phyloP scores from a whole-genome alignment of 2,888 invertebrate genomes.

The Apodemia duryi region DNA sequence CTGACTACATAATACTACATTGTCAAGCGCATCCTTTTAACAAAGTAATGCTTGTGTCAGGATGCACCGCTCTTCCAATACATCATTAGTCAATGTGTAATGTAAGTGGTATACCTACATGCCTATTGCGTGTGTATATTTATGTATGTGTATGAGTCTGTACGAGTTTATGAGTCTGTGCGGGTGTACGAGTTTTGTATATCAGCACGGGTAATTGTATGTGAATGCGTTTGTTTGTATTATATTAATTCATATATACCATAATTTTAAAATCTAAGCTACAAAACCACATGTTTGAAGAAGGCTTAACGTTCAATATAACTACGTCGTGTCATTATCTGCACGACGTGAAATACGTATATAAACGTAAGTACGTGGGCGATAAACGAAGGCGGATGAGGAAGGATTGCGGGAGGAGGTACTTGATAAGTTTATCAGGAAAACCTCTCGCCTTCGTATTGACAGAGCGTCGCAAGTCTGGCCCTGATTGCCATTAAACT shows the following conservation, averaged over 20 bases:
- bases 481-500: slow-evolving; percentile 74
- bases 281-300: not conserved
- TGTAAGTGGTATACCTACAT: too few relatives aligned
- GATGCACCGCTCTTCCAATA: too few relatives aligned
- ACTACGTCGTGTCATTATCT: slow-evolving; percentile 7
- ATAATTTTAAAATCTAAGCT: not conserved
- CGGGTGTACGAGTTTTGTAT: too few relatives aligned
- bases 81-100: too few relatives aligned
- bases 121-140: too few relatives aligned
- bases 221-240: too few relatives aligned
- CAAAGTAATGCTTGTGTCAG: too few relatives aligned
- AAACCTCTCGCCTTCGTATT: slow-evolving; percentile 76
- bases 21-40: too few relatives aligned
- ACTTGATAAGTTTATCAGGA: slow-evolving; percentile 76
- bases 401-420: slow-evolving; percentile 37
- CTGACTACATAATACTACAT: too few relatives aligned
- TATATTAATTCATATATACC: not conserved
- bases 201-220: too few relatives aligned
- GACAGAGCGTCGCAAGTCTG: slow-evolving; percentile 72
- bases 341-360: slow-evolving; percentile 19
- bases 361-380: slow-evolving; percentile 56
- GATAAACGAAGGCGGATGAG: slow-evolving; percentile 64
- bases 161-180: too few relatives aligned
- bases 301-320: not conserved
- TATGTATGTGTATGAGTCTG: too few relatives aligned